Evolutionary conservation across 1,140 invertebrate genomes (phyloP), one percentile per base, ranked within the genome.

Genomic region (Drosophila seguyi): DNA sequence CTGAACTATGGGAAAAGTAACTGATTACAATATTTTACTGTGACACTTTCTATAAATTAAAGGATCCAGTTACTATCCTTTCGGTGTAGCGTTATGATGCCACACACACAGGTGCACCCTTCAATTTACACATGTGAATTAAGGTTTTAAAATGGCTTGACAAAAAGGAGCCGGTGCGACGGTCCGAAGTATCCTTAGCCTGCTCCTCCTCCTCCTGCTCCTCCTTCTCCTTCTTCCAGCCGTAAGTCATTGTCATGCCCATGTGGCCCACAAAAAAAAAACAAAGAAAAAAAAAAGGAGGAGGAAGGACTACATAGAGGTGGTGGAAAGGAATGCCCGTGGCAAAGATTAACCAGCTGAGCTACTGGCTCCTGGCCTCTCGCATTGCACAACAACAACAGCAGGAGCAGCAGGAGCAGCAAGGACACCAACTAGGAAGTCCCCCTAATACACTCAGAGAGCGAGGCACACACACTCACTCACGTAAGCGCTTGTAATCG

Each of bases 51-150:
- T 3, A 1, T 14, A 14, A 27, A 18, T 27, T n/a, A 0, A 27
- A n/a, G 10, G 3, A 7, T 18, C 0, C 2, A 6, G 5, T 3
- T 6, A 11, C 34, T n/a, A 8, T 58, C n/a, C 29, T 10, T 14
- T 29, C 6, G 38, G 63, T 65, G 63, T 27, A 47, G 14, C 25
- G 13, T 5, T 22, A n/a, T n/a, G n/a, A 11, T 13, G 16, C 34
- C 18, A 22, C 27, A 20, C 20, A 22, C 86, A 90, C 85, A 90
- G 85, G 85, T 90, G 85, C 85, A 48, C 66, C 75, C 72, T 90
- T 90, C 85, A 90, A 90, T 90, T 90, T 90, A 90, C 85, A 90
- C 85, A 90, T 90, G 85, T 90, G 85, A 90, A 90, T 90, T 81
- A 90, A 90, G 85, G 81, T 90, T 85, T 90, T 85, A 81, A 90